Conservation (phyloP, 1,140 invertebrate genomes). For the Cherax quadricarinatus region DNA sequence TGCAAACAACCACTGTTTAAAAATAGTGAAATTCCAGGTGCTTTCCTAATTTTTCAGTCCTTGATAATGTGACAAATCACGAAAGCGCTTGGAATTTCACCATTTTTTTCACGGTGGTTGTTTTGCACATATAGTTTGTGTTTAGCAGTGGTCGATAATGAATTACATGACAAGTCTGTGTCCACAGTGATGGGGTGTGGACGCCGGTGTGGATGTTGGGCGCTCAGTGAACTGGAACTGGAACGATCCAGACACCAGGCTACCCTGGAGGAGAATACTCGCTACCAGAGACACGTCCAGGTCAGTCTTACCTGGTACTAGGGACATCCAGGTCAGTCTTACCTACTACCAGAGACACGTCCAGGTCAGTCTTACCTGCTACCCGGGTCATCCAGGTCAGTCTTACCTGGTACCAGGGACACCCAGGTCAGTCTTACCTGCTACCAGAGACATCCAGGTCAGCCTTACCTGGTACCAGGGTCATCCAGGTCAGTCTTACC, state of each 20-base stretch:
- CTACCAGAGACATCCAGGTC: neutral
- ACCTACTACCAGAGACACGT: neutral
- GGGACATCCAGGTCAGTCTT: neutral
- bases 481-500: slow-evolving; percentile 55
- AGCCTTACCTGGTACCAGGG: slow-evolving; percentile 36
- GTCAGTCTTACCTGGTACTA: slow-evolving; percentile 1
- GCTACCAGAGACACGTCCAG: slow-evolving; percentile 64
- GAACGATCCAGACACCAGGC: slow-evolving; percentile 65
- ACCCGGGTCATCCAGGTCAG: slow-evolving; percentile 62
- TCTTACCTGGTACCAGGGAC: neutral
- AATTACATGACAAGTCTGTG: no score
- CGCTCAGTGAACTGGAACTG: slow-evolving; percentile 65
- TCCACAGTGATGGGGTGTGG: slow-evolving; percentile 51
- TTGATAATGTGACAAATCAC: no score
- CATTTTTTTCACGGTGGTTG: no score
- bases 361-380: slow-evolving; percentile 1
- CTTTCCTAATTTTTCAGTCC: no score
- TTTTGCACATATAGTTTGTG: no score
- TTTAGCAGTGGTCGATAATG: no score
- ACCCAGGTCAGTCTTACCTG: neutral
- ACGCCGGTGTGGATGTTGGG: slow-evolving; percentile 70
- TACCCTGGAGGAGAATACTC: slow-evolving; percentile 64
- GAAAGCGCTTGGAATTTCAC: no score
- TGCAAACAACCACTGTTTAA: no score
- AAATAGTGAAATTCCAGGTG: no score